A percentile compares a stretch with the other conserved stretches of the same genome.
phyloP scores from a whole-genome alignment of 1,140 invertebrate genomes.

The Aphidius ervi region DNA sequence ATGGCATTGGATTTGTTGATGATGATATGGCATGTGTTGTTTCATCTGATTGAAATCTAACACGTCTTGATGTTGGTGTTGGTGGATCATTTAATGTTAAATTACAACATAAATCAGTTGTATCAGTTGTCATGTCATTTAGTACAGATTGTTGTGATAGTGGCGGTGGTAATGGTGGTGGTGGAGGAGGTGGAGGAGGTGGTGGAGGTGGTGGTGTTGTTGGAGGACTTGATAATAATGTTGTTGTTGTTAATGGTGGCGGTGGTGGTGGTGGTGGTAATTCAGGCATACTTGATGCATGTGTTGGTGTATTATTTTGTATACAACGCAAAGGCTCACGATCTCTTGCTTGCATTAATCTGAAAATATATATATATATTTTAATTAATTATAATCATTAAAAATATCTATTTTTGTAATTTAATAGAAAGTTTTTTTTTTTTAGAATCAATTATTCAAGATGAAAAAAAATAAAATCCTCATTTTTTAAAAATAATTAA shows the following conservation, averaged over 20 bases:
- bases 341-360: conserved; percentile 57
- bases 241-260: conserved; percentile 32
- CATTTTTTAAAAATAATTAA: too few relatives aligned
- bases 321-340: conserved; percentile 57
- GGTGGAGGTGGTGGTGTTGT: conserved; percentile 38
- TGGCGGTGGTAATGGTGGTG: conserved; percentile 20
- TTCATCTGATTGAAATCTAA: conserved; percentile 65
- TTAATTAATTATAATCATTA: background rate
- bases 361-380: conserved; percentile 34
- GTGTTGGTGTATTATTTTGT: conserved; percentile 44
- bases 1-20: conserved; percentile 46
- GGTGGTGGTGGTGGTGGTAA: conserved; percentile 44
- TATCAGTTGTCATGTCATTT: conserved; percentile 28
- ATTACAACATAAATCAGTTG: conserved; percentile 31
- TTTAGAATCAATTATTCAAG: too few relatives aligned
- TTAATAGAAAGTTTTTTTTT: too few relatives aligned
- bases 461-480: too few relatives aligned
- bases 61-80: conserved; percentile 51
- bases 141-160: background rate
- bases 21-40: conserved; percentile 47
- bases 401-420: too few relatives aligned
- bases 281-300: conserved; percentile 67
- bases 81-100: conserved; percentile 33
- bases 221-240: conserved; percentile 29
- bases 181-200: conserved; percentile 15